phyloP scores from a whole-genome alignment of 2,113 vertebrate species.

The Ammodytes marinus region DNA sequence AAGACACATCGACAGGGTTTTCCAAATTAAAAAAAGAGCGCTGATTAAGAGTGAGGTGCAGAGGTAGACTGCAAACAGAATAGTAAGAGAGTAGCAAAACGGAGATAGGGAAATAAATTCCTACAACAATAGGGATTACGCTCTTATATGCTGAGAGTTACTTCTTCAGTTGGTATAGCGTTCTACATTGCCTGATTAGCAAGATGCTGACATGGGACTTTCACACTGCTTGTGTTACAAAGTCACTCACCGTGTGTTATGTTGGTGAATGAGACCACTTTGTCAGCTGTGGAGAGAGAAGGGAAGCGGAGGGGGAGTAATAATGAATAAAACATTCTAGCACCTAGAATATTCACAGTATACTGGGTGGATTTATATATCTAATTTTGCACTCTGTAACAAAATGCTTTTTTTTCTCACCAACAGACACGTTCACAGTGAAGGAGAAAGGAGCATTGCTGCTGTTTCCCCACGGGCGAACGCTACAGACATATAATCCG shows the following conservation, averaged over 20 bases:
- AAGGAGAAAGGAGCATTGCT: slow-evolving; percentile 49
- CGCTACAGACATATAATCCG: slow-evolving; percentile 75
- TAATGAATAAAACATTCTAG: slow-evolving; percentile 75
- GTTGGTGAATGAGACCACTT: slow-evolving; percentile 52
- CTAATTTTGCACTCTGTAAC: no score
- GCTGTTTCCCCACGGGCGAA: slow-evolving; percentile 55
- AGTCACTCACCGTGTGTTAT: slow-evolving; percentile 77
- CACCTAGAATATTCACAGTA: slow-evolving; percentile 71
- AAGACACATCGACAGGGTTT: slow-evolving; percentile 6
- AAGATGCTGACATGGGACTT: slow-evolving; percentile 75
- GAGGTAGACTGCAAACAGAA: slow-evolving; percentile 43
- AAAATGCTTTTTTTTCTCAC: slow-evolving; percentile 21
- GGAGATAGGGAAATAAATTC: slow-evolving; percentile 53
- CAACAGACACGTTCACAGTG: slow-evolving; percentile 64
- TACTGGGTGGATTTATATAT: slow-evolving; percentile 52
- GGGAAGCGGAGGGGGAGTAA: slow-evolving; percentile 26
- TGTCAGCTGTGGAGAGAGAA: slow-evolving; percentile 63
- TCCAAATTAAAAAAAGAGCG: slow-evolving; percentile 1
- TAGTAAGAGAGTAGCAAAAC: slow-evolving; percentile 35
- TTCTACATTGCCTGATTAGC: slow-evolving; percentile 71
- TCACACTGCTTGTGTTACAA: slow-evolving; percentile 55
- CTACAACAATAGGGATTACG: slow-evolving; percentile 77
- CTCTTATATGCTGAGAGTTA: slow-evolving; percentile 66
- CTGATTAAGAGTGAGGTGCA: slow-evolving; percentile 22
- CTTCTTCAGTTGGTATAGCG: slow-evolving; percentile 56